These are phyloP conservation scores for Elaphurus davidianus DNA, from an alignment of 2,113 vertebrate species.

Conservation along the genomic window DNA sequence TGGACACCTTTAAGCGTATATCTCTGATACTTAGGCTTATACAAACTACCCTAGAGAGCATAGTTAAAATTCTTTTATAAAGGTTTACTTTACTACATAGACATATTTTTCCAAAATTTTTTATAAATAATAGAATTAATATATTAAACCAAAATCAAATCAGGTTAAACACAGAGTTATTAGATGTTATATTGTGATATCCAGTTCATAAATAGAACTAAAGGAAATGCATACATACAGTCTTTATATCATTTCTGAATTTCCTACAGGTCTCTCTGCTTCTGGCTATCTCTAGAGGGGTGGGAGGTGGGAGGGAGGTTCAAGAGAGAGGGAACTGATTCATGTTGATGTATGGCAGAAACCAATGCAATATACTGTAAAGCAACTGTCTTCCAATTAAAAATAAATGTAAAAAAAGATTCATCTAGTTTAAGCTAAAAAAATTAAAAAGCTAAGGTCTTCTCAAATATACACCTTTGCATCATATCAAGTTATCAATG, in stretches of 20 bases:
- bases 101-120: background rate
- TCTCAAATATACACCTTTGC: background rate
- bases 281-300: background rate
- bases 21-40: background rate
- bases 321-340: background rate
- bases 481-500: background rate
- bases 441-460: background rate
- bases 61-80: background rate
- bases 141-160: background rate
- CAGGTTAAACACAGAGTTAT: background rate
- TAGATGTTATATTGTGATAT: background rate
- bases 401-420: background rate
- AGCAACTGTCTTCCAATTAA: background rate
- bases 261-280: background rate
- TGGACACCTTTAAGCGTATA: background rate
- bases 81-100: background rate
- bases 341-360: background rate
- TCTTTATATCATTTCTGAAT: background rate
- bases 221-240: background rate
- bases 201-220: background rate
- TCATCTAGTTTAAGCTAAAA: background rate
- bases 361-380: background rate
- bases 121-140: background rate
- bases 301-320: background rate
- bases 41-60: background rate